These are phyloP conservation scores for Carapus acus DNA, from an alignment of 2,797 vertebrate species.

Conservation along the genomic window DNA sequence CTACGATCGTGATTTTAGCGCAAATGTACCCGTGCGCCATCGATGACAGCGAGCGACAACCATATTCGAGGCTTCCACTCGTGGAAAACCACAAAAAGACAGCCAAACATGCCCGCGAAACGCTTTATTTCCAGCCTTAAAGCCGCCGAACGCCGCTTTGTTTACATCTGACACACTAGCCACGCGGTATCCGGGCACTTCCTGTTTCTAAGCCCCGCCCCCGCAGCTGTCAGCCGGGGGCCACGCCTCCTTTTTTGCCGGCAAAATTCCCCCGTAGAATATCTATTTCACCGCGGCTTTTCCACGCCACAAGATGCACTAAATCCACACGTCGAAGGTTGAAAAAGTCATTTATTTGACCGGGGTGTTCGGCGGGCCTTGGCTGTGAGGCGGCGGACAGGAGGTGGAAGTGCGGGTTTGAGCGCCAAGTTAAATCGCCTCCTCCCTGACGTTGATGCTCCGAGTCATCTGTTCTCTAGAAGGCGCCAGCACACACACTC, in stretches of 20 bases:
- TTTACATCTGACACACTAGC: conserved; percentile 74
- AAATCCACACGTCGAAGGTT: too few relatives aligned
- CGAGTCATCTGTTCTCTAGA: conserved; percentile 60
- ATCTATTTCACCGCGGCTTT: conserved; percentile 15
- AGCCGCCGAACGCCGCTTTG: conserved; percentile 55
- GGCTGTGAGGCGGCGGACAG: accelerated
- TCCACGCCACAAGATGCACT: accelerated
- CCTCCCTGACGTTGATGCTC: conserved; percentile 62
- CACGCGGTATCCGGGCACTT: conserved; percentile 68
- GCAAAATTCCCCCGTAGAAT: conserved; percentile 37
- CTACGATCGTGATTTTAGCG: conserved; percentile 16
- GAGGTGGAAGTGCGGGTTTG: conserved; percentile 17
- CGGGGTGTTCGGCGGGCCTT: accelerated
- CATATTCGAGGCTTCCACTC: accelerated
- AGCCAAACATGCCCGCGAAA: accelerated
- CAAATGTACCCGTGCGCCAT: conserved; percentile 13
- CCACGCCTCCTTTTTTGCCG: conserved; percentile 57
- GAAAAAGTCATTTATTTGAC: too few relatives aligned
- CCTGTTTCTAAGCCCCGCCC: conserved; percentile 50
- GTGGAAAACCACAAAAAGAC: accelerated
- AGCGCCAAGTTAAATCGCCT: conserved; percentile 67
- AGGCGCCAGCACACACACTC: conserved; percentile 70
- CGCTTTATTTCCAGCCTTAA: conserved; percentile 1
- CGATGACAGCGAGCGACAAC: neutral
- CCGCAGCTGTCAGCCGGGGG: conserved; percentile 53